These are phyloP conservation scores for Cosmopolites sordidus DNA, from an alignment of 2,888 invertebrate genomes.

Conservation along the genomic window DNA sequence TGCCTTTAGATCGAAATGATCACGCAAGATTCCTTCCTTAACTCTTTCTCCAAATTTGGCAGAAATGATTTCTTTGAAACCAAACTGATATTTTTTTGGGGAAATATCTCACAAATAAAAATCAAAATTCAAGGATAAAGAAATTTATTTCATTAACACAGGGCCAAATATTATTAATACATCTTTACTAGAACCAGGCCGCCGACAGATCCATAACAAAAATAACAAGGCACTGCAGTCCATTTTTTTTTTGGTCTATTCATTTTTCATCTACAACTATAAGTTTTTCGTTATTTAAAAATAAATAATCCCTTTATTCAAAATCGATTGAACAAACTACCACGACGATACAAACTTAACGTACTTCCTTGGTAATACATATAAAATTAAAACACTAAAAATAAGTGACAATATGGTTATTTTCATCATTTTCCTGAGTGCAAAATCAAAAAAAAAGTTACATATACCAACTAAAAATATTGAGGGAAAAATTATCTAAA, in stretches of 20 bases:
- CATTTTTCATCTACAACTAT: constrained; percentile 14
- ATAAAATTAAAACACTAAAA: constrained; percentile 17
- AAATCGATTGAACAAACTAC: constrained; percentile 8
- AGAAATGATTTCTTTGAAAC: too few species aligned
- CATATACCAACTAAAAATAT: constrained; percentile 12
- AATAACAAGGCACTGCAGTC: constrained; percentile 28
- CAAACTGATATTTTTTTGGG: too few species aligned
- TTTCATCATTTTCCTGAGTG: constrained; percentile 17
- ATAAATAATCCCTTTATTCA: constrained; percentile 18
- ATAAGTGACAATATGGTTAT: background rate
- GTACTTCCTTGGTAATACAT: constrained; percentile 17
- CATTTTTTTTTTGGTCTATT: constrained; percentile 24
- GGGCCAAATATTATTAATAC: background rate
- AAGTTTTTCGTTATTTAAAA: background rate
- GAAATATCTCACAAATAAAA: background rate
- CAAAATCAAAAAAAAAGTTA: constrained; percentile 7
- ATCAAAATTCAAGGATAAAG: background rate
- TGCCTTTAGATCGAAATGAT: too few species aligned
- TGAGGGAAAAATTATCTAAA: constrained; percentile 9
- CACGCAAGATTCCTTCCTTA: too few species aligned
- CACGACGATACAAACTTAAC: constrained; percentile 15
- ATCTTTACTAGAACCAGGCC: constrained; percentile 1
- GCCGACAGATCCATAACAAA: constrained; percentile 25
- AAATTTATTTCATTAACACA: constrained; percentile 2
- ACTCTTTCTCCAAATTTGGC: too few species aligned